phyloP scores from a whole-genome alignment of 2,888 invertebrate species.

The Scrobipalpa costella region DNA sequence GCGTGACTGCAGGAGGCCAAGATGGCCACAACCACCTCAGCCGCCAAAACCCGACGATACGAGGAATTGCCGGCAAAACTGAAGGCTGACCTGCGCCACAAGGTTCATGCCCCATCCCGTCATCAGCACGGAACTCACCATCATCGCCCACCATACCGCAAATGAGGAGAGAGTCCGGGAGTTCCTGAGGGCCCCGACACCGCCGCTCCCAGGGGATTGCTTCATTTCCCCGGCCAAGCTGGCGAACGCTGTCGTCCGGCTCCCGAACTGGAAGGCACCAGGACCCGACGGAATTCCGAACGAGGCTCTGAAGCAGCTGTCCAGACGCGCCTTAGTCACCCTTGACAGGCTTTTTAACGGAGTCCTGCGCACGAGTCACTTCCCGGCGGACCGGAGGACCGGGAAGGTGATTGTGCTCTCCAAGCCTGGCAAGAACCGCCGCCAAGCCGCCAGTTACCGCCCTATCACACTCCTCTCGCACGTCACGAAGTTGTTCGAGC shows the following conservation, averaged over 20 bases:
- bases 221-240: no score
- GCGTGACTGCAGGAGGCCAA: no score
- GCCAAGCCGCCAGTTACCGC: no score
- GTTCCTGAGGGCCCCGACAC: slow-evolving; percentile 21
- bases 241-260: neutral
- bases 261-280: slow-evolving; percentile 32
- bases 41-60: neutral
- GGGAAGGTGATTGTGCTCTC: slow-evolving; percentile 34
- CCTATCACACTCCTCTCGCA: no score
- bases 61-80: neutral
- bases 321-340: slow-evolving; percentile 27
- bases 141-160: neutral
- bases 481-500: no score
- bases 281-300: slow-evolving; percentile 33
- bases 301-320: slow-evolving; percentile 31
- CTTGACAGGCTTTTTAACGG: slow-evolving; percentile 34
- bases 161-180: neutral
- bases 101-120: slow-evolving; percentile 28
- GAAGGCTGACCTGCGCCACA: neutral
- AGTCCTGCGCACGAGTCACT: slow-evolving; percentile 35
- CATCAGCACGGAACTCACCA: neutral
- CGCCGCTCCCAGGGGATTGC: no score
- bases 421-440: slow-evolving; percentile 32
- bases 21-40: neutral
- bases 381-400: slow-evolving; percentile 32